Evolutionary conservation across 2,113 vertebrate species (phyloP).

Genomic region (Spheniscus mendiculus): DNA sequence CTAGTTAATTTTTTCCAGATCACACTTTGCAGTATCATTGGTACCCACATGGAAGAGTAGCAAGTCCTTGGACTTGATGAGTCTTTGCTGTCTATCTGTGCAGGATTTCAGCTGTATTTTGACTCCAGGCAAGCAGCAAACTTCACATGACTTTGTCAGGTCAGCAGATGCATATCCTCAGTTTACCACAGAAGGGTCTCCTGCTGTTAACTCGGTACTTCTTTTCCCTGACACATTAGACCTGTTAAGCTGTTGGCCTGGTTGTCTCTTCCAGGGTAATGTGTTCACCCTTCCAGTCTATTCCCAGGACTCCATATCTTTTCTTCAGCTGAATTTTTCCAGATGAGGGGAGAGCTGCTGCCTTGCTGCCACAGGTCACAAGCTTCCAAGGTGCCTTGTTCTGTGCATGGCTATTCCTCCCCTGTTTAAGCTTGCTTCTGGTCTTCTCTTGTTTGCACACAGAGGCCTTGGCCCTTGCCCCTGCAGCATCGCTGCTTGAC

Average conservation of each 20-base stretch:
- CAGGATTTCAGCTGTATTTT: neutral
- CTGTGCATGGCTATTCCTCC: neutral
- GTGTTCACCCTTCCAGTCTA: neutral
- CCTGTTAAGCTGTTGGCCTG: neutral
- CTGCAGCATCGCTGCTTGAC: neutral
- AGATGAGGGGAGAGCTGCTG: neutral
- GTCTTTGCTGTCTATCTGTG: neutral
- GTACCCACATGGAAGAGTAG: neutral
- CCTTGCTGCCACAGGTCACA: neutral
- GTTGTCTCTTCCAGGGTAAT: neutral
- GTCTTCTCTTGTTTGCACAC: neutral
- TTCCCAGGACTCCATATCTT: neutral
- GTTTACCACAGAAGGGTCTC: neutral
- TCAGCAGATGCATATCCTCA: neutral
- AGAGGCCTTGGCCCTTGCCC: neutral
- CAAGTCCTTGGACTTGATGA: neutral
- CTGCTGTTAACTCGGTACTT: neutral
- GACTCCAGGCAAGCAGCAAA: neutral
- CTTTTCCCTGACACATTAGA: neutral
- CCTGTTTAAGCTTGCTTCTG: neutral
- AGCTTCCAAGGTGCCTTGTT: neutral
- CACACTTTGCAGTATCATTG: neutral
- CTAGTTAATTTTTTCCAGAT: neutral
- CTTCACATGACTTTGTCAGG: neutral
- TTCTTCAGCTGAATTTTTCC: neutral